Percentiles rank a stretch among this genome's conserved stretches.
Evolutionary conservation across 2,797 vertebrate genomes (phyloP).

Genomic region (Muscicapa comitata): DNA sequence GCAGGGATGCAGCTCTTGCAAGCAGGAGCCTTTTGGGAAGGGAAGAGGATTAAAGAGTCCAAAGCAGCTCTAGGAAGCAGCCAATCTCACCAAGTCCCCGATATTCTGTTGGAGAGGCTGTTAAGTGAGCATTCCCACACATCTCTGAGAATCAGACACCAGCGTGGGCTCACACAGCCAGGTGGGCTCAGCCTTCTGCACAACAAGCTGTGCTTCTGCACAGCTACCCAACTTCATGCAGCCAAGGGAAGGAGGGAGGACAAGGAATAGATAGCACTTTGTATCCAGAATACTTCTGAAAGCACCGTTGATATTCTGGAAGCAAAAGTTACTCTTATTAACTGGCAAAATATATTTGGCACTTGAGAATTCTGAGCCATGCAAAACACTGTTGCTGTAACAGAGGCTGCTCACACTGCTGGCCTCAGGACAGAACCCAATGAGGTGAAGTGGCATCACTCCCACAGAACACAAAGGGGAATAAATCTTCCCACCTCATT

Average conservation of each 20-base stretch:
- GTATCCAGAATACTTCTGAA: neutral
- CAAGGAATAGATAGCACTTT: neutral
- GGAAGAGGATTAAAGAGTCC: neutral
- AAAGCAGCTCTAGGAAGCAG: neutral
- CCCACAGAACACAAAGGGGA: neutral
- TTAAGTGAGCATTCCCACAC: neutral
- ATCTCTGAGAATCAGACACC: neutral
- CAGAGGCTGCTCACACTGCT: neutral
- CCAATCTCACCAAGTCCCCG: neutral
- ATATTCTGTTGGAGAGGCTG: neutral
- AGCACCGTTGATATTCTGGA: neutral
- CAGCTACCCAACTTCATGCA: neutral
- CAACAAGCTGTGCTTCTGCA: neutral
- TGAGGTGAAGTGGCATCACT: accelerated
- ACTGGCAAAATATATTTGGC: neutral
- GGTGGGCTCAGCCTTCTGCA: neutral
- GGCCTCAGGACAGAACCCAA: neutral
- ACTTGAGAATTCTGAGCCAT: neutral
- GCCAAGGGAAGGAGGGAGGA: neutral
- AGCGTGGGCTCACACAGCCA: neutral
- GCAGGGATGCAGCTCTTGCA: neutral
- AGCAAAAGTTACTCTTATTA: neutral
- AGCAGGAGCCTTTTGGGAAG: neutral
- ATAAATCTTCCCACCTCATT: accelerated
- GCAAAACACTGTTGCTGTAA: neutral